A percentile compares a stretch with the other conserved stretches of the same genome.
phyloP scores from a whole-genome alignment of 1,140 invertebrate genomes.

The Radopholus similis region DNA sequence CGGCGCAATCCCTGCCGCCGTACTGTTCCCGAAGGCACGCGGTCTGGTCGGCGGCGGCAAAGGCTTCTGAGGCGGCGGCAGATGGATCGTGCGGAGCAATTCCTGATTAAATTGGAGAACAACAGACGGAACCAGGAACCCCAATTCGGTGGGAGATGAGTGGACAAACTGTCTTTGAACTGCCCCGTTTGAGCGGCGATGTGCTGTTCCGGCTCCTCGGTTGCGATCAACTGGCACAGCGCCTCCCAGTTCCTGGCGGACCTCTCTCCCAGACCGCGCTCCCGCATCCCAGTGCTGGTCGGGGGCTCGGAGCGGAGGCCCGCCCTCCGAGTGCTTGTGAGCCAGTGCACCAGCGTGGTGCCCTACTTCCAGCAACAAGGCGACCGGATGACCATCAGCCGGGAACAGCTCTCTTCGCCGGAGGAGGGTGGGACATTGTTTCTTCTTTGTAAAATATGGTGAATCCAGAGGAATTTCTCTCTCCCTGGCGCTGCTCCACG shows the following conservation, averaged over 20 bases:
- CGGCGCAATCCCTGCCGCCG: neutral
- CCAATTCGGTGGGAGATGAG: neutral
- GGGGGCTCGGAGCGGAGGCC: neutral
- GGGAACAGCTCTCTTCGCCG: neutral
- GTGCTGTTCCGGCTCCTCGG: neutral
- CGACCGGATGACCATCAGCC: neutral
- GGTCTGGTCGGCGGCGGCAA: constrained; percentile 29
- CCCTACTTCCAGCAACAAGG: neutral
- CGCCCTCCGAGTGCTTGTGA: no score
- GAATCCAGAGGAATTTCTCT: neutral
- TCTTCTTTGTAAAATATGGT: neutral
- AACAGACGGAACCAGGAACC: neutral
- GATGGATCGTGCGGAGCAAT: neutral
- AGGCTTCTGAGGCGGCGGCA: no score
- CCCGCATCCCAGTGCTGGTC: neutral
- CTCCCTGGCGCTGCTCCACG: neutral
- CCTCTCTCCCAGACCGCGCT: neutral
- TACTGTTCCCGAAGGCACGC: constrained; percentile 41
- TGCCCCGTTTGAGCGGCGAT: neutral
- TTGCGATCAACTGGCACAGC: neutral
- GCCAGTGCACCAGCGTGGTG: no score
- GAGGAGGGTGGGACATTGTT: neutral
- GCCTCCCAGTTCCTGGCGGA: neutral
- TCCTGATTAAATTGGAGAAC: neutral
- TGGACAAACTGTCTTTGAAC: neutral